Conservation (phyloP, 2,797 vertebrate genomes). For the Sebastes goodei region DNA sequence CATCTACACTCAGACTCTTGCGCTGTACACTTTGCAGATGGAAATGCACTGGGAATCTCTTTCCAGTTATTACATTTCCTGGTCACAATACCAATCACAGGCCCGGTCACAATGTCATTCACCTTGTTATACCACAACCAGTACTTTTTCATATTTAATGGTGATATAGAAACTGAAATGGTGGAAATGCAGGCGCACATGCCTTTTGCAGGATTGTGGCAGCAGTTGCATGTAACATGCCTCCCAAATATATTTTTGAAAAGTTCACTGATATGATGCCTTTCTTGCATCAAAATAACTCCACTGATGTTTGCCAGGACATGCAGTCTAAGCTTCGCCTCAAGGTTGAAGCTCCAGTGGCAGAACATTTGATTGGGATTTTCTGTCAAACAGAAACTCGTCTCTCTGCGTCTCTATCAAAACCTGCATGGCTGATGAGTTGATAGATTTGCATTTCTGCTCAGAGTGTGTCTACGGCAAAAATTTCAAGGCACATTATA, state of each 20-base stretch:
- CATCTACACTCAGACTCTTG: background rate
- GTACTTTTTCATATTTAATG: background rate
- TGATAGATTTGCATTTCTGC: slow-evolving; percentile 4
- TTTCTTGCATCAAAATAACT: slow-evolving; percentile 57
- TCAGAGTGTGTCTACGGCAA: background rate
- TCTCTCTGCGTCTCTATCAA: slow-evolving; percentile 9
- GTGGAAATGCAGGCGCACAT: background rate
- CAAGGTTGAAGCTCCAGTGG: slow-evolving; percentile 39
- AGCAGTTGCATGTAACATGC: background rate
- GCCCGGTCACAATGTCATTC: background rate
- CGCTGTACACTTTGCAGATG: background rate
- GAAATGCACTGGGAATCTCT: background rate
- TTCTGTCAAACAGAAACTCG: slow-evolving; percentile 18
- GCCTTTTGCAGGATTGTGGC: slow-evolving; percentile 3
- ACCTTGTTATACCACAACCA: background rate
- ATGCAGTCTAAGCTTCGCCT: slow-evolving; percentile 60
- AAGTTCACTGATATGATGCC: slow-evolving; percentile 21
- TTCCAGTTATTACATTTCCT: background rate
- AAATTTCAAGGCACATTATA: background rate
- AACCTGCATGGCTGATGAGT: background rate
- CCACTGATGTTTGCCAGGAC: slow-evolving; percentile 55
- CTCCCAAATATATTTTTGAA: slow-evolving; percentile 25
- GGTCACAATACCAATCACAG: background rate
- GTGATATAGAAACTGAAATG: background rate
- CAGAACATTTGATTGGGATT: slow-evolving; percentile 41